A percentile compares a stretch with the other conserved stretches of the same genome.
Evolutionary conservation across 2,888 invertebrate genomes (phyloP).

Genomic region (Carcina quercana): DNA sequence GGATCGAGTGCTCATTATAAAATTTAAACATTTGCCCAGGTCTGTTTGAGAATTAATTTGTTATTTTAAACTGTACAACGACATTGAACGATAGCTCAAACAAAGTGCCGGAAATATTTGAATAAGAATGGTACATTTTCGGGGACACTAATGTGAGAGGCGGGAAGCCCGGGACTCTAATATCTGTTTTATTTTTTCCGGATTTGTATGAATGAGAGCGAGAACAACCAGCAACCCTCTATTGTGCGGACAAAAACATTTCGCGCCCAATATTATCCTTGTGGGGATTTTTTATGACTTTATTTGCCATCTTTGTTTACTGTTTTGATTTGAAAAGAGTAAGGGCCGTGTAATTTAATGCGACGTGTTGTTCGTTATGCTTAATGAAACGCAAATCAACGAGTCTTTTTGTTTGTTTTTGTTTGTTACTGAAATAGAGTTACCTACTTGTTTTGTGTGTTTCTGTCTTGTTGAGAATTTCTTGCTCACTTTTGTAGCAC

Average conservation of each 20-base stretch:
- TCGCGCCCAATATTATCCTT: constrained; percentile 57
- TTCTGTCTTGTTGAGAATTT: too few relatives aligned
- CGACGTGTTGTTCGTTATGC: constrained; percentile 5
- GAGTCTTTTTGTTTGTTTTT: too few relatives aligned
- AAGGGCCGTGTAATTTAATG: constrained; percentile 7
- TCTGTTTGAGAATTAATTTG: too few relatives aligned
- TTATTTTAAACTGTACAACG: too few relatives aligned
- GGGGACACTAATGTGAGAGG: constrained; percentile 67
- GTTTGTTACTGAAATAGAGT: too few relatives aligned
- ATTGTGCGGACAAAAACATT: constrained; percentile 54
- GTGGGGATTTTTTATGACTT: constrained; percentile 59
- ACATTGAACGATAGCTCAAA: constrained; percentile 62
- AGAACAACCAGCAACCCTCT: constrained; percentile 55
- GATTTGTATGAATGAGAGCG: constrained; percentile 60
- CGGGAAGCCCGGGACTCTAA: constrained; percentile 56
- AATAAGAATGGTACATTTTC: constrained; percentile 67
- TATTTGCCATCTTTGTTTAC: constrained; percentile 22
- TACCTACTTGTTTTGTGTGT: too few relatives aligned
- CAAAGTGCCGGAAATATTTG: constrained; percentile 72
- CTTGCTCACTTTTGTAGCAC: too few relatives aligned
- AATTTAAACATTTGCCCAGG: too few relatives aligned
- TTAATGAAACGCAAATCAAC: constrained; percentile 3
- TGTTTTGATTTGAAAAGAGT: constrained; percentile 10
- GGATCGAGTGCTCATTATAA: too few relatives aligned
- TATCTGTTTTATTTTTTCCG: constrained; percentile 72